Conservation (phyloP, 2,113 vertebrate genomes). For the Heterochromis multidens region DNA sequence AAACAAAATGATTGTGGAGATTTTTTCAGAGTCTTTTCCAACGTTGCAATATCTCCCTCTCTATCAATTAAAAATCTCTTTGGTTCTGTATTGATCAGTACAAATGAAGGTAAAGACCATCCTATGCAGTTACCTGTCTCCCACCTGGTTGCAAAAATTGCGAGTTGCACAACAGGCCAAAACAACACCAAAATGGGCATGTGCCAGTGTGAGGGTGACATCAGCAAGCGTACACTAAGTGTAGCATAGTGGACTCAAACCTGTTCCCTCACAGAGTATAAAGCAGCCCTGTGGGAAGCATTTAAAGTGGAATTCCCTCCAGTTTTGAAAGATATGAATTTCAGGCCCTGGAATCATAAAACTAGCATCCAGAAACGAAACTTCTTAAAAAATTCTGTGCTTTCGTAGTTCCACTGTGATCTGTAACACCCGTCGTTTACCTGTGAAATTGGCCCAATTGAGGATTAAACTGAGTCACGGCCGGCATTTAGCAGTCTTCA, state of each 20-base stretch:
- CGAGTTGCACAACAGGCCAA: not conserved
- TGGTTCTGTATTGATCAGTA: not conserved
- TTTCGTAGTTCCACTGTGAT: not conserved
- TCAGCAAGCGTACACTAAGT: not conserved
- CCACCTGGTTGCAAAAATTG: fast-evolving
- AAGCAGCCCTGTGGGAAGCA: not conserved
- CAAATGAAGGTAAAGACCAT: not conserved
- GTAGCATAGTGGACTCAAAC: not conserved
- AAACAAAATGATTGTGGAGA: not conserved
- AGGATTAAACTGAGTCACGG: fast-evolving
- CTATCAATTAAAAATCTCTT: not conserved
- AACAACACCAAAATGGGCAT: not conserved
- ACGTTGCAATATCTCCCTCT: not conserved
- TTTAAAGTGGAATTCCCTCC: not conserved
- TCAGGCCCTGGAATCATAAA: not conserved
- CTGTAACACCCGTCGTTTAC: not conserved
- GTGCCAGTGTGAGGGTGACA: fast-evolving
- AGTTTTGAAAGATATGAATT: not conserved
- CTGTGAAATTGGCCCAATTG: fast-evolving
- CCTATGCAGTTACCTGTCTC: fast-evolving
- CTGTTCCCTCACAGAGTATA: not conserved
- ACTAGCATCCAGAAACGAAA: not conserved
- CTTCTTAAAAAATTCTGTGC: not conserved
- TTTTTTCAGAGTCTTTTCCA: not conserved
- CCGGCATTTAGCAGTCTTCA: not conserved